A percentile compares a stretch with the other conserved stretches of the same genome.
Evolutionary conservation across 2,113 vertebrate species (phyloP).

Genomic region (Ifrita kowaldi): DNA sequence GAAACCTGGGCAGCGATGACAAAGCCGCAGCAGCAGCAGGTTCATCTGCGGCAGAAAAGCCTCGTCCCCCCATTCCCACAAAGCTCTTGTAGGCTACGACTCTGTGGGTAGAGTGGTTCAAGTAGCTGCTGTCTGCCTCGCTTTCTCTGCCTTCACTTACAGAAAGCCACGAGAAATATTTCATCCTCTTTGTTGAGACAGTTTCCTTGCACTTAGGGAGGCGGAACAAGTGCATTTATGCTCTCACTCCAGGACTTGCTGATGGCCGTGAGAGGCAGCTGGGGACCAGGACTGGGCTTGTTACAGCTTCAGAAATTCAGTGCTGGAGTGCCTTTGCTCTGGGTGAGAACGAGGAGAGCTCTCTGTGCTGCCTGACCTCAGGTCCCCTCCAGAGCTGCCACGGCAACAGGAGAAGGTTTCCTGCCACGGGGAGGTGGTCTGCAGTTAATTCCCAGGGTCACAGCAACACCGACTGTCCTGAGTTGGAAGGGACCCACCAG

Average conservation of each 20-base stretch:
- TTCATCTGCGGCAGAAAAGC: background rate
- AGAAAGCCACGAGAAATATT: conserved; percentile 20
- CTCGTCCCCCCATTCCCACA: background rate
- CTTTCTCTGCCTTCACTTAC: background rate
- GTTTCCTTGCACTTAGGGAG: conserved; percentile 5
- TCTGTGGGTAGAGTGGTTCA: background rate
- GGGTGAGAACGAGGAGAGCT: background rate
- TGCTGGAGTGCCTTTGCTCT: background rate
- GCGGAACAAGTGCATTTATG: conserved; percentile 30
- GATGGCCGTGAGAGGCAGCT: background rate
- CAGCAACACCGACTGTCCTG: background rate
- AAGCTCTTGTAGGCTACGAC: background rate
- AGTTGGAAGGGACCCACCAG: background rate
- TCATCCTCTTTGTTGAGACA: background rate
- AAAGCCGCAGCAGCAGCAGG: background rate
- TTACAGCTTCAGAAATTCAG: background rate
- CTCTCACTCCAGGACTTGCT: conserved; percentile 4
- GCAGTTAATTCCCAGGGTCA: background rate
- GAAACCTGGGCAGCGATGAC: background rate
- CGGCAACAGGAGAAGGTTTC: background rate
- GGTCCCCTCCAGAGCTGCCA: background rate
- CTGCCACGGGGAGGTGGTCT: background rate
- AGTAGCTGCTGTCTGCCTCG: background rate
- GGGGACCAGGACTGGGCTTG: background rate
- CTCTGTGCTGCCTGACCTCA: background rate